Conservation (phyloP, 1,140 invertebrate species). For the Atta cephalotes region DNA sequence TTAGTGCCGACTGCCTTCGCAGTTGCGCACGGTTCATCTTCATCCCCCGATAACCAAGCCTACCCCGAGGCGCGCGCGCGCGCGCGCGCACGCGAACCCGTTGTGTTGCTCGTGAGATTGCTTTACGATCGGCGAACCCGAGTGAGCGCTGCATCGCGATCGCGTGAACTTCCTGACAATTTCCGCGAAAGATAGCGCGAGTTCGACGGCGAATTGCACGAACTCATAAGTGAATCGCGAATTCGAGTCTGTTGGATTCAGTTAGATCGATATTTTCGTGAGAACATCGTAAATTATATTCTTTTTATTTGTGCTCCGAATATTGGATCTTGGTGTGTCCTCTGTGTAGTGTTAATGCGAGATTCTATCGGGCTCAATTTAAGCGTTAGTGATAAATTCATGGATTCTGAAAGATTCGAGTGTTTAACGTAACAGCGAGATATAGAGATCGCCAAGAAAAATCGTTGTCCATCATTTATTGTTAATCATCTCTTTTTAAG, state of each 20-base stretch:
- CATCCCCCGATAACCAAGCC: slow-evolving; percentile 18
- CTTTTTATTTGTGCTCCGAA: neutral
- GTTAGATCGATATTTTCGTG: slow-evolving; percentile 8
- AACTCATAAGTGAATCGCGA: slow-evolving; percentile 31
- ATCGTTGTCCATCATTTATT: neutral
- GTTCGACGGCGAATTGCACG: slow-evolving; percentile 77
- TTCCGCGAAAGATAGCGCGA: slow-evolving; percentile 36
- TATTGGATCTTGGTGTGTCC: neutral
- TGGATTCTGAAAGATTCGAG: slow-evolving; percentile 43
- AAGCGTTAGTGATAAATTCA: slow-evolving; percentile 30
- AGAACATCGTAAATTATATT: slow-evolving; percentile 21
- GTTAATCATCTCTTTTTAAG: too few species aligned
- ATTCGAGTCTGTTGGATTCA: neutral
- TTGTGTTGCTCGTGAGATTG: slow-evolving; percentile 40
- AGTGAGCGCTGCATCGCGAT: slow-evolving; percentile 36
- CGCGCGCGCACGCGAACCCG: slow-evolving; percentile 31
- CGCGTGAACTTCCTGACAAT: slow-evolving; percentile 49
- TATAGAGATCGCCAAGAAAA: neutral
- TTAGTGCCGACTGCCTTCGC: neutral
- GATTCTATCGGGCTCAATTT: neutral
- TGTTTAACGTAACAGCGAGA: neutral
- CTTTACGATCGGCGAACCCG: slow-evolving; percentile 20
- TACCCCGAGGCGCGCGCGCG: slow-evolving; percentile 13
- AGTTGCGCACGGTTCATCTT: neutral
- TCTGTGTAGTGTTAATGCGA: slow-evolving; percentile 49